Evolutionary conservation across 2,113 vertebrate genomes (phyloP).

Genomic region (Numenius arquata): DNA sequence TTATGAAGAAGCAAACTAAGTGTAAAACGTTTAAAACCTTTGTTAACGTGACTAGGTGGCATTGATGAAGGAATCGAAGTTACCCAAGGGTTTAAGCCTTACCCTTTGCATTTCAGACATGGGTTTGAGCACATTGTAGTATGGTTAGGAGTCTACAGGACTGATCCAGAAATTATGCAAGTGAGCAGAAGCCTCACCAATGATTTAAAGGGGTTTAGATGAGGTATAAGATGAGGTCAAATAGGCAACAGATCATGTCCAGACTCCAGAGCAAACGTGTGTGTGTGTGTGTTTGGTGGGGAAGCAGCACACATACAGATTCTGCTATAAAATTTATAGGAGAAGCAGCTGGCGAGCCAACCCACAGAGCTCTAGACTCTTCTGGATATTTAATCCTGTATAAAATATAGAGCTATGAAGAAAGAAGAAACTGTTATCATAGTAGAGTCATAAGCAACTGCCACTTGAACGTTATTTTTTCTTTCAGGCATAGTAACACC

Average conservation of each 20-base stretch:
- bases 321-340: neutral
- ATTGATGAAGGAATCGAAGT: neutral
- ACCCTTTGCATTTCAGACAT: neutral
- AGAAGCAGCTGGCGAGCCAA: neutral
- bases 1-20: neutral
- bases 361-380: neutral
- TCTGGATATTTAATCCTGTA: neutral
- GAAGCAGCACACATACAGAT: neutral
- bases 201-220: neutral
- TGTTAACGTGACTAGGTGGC: neutral
- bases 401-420: neutral
- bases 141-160: neutral
- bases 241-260: too few species aligned
- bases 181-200: neutral
- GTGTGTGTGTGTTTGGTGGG: too few species aligned
- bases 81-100: neutral
- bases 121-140: neutral
- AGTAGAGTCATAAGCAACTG: neutral
- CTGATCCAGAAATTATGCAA: neutral
- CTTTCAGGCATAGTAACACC: neutral
- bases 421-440: neutral
- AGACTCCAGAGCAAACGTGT: neutral
- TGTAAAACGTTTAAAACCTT: neutral
- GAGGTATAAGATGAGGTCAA: neutral
- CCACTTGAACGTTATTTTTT: neutral